phyloP scores from a whole-genome alignment of 2,888 invertebrate species.

The Sarcophaga subvicina region DNA sequence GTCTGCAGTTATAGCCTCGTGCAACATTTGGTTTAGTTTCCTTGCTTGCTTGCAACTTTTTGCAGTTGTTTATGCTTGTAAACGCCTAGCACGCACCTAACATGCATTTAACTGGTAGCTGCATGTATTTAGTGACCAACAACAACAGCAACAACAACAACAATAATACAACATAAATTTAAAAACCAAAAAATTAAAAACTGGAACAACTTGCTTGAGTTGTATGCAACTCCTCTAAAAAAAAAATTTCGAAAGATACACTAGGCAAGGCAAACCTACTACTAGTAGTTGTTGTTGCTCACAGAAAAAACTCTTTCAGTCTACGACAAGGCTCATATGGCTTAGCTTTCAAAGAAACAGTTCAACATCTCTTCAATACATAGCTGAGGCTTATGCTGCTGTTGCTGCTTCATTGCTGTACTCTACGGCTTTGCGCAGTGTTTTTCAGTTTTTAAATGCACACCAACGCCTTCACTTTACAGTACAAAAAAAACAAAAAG shows the following conservation, averaged over 20 bases:
- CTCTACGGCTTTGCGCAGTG: neutral
- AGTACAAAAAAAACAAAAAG: slow-evolving; percentile 5
- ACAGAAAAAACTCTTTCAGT: neutral
- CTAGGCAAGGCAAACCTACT: neutral
- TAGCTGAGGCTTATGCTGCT: slow-evolving; percentile 24
- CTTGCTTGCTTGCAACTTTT: slow-evolving; percentile 32
- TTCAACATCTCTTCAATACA: neutral
- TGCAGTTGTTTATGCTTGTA: slow-evolving; percentile 67
- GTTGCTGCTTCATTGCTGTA: slow-evolving; percentile 5
- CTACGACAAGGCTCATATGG: no score
- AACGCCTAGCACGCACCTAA: slow-evolving; percentile 71
- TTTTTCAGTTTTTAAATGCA: slow-evolving; percentile 60
- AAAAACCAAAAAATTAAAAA: slow-evolving; percentile 34
- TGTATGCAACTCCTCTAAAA: neutral
- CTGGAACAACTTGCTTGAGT: slow-evolving; percentile 57
- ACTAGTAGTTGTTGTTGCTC: slow-evolving; percentile 1
- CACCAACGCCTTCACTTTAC: slow-evolving; percentile 67
- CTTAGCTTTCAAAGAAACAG: neutral
- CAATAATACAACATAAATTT: slow-evolving; percentile 10
- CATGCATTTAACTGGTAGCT: slow-evolving; percentile 73
- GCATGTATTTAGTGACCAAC: slow-evolving; percentile 69
- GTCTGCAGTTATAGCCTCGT: slow-evolving; percentile 55
- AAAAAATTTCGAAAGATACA: neutral
- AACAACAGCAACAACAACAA: slow-evolving; percentile 32
- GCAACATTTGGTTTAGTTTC: slow-evolving; percentile 65